A percentile compares a stretch with the other conserved stretches of the same genome.
Conservation (phyloP, 1,140 invertebrate species). For the Drosophila sucinea region DNA sequence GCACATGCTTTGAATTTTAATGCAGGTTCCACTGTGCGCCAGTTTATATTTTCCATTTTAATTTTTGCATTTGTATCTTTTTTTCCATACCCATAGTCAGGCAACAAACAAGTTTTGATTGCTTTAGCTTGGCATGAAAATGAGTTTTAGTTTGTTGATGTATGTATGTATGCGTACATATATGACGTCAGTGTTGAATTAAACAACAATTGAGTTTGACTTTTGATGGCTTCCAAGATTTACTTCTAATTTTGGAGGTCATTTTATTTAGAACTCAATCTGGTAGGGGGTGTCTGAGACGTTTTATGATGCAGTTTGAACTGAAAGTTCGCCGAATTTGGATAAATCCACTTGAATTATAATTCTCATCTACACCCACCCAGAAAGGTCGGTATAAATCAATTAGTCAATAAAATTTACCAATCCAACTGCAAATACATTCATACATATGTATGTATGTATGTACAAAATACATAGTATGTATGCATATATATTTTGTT, state of each 20-base stretch:
- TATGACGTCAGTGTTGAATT: constrained; percentile 69
- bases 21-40: constrained; percentile 49
- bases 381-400: constrained; percentile 68
- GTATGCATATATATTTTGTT: neutral
- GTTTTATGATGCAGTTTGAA: constrained; percentile 27
- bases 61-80: constrained; percentile 62
- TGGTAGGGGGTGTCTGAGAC: constrained; percentile 12
- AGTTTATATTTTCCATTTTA: constrained; percentile 67
- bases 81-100: constrained; percentile 23
- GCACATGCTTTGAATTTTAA: constrained; percentile 55
- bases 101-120: constrained; percentile 78
- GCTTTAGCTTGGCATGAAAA: constrained; percentile 56
- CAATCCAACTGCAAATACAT: constrained; percentile 25
- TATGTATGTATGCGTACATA: constrained; percentile 30
- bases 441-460: constrained; percentile 21
- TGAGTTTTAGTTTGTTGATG: constrained; percentile 39
- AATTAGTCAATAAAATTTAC: constrained; percentile 60
- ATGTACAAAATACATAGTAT: constrained; percentile 2
- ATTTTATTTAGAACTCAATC: constrained; percentile 47
- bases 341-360: constrained; percentile 42
- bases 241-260: constrained; percentile 58
- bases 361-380: constrained; percentile 57
- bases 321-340: constrained; percentile 34
- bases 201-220: constrained; percentile 68
- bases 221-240: constrained; percentile 38